A percentile compares a stretch with the other conserved stretches of the same genome.
Evolutionary conservation across 1,140 invertebrate genomes (phyloP).

Genomic region (Bilobella aurantiaca): DNA sequence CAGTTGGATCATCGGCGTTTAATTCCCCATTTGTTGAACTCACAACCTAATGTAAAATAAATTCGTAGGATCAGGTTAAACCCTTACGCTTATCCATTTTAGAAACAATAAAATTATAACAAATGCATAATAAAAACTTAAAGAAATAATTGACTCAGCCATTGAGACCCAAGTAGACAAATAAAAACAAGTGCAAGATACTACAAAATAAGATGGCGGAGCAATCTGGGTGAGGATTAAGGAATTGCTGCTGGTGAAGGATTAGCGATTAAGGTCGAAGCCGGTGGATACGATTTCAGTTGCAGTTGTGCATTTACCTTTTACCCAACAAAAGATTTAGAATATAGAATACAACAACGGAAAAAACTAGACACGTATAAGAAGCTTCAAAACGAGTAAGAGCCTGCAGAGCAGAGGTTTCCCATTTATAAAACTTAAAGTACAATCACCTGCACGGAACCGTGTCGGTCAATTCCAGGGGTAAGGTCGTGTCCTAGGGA

Average conservation of each 20-base stretch:
- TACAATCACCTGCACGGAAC: constrained; percentile 73
- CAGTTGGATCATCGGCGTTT: constrained; percentile 85
- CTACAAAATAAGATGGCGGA: no score
- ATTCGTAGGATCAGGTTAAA: not conserved
- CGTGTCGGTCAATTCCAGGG: constrained; percentile 76
- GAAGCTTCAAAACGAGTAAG: no score
- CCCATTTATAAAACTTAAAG: not conserved
- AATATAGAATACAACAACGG: no score
- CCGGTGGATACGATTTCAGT: no score
- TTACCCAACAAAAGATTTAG: no score
- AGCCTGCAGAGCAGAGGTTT: not conserved
- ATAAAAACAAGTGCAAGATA: not conserved
- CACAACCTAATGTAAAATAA: constrained; percentile 60
- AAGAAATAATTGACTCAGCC: not conserved
- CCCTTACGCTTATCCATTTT: no score
- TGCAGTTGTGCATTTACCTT: no score
- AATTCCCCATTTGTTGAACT: constrained; percentile 94
- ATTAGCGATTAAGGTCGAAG: no score
- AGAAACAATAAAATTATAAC: no score
- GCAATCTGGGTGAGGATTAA: no score
- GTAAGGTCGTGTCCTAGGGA: constrained; percentile 58
- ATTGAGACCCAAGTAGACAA: not conserved
- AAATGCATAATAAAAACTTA: constrained; percentile 2
- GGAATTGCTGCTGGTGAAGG: no score
- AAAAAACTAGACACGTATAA: no score